Percentiles rank a stretch among this genome's conserved stretches.
Conservation (phyloP, 2,113 vertebrate species). For the Gymnogyps californianus region DNA sequence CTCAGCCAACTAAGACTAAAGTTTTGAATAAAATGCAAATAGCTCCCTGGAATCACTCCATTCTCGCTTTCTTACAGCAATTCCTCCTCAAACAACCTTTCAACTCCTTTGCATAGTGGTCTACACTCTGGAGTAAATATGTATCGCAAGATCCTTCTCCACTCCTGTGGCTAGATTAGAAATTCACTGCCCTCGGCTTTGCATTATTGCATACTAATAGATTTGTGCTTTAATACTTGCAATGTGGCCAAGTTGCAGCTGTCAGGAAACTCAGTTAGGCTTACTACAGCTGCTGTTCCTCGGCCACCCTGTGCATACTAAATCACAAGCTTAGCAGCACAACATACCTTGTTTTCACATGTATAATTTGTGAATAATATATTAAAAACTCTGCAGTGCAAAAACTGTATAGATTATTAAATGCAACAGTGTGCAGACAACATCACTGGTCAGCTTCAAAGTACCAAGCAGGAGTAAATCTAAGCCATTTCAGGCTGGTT, state of each 20-base stretch:
- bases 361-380: no score
- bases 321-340: not conserved
- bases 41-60: not conserved
- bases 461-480: not conserved
- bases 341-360: not conserved
- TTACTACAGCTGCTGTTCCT: conserved; percentile 22
- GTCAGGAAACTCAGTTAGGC: not conserved
- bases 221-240: not conserved
- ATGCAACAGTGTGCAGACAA: not conserved
- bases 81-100: not conserved
- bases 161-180: not conserved
- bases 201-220: not conserved
- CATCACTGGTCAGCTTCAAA: not conserved
- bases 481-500: not conserved
- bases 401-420: not conserved
- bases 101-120: not conserved
- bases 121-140: not conserved
- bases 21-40: not conserved
- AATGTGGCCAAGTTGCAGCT: not conserved
- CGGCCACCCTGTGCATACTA: not conserved
- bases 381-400: not conserved
- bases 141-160: not conserved
- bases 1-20: not conserved
- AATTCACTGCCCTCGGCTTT: conserved; percentile 4
- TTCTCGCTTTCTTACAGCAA: not conserved